phyloP scores from a whole-genome alignment of 2,113 vertebrate species.

The Amia ocellicauda region DNA sequence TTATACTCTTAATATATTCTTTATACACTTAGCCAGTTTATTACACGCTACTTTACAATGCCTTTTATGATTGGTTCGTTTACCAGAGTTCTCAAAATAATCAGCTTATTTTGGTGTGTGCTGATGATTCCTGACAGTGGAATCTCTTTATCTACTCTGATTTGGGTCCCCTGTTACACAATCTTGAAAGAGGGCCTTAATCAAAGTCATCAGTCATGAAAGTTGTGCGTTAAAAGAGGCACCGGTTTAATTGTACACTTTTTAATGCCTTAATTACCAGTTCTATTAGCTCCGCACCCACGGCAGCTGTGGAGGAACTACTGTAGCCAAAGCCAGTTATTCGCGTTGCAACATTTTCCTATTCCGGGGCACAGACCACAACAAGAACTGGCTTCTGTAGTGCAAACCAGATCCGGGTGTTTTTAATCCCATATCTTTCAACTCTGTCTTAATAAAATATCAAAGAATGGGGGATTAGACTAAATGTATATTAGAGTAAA shows the following conservation, averaged over 20 bases:
- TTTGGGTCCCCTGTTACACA: background rate
- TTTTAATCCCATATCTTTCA: conserved; percentile 18
- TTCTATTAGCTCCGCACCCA: background rate
- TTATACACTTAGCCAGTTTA: conserved; percentile 46
- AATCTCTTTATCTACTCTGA: background rate
- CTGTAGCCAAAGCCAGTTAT: background rate
- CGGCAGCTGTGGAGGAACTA: background rate
- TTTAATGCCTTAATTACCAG: background rate
- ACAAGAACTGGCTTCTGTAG: conserved; percentile 7
- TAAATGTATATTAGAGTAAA: conserved; percentile 25
- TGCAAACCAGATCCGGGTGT: conserved; percentile 9
- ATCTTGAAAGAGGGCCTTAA: background rate
- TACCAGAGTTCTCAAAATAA: conserved; percentile 49
- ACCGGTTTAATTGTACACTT: background rate
- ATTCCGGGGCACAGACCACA: conserved; percentile 5
- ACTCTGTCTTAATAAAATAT: conserved; percentile 19
- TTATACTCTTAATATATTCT: conserved; percentile 41
- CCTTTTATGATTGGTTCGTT: conserved; percentile 40
- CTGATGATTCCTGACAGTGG: background rate
- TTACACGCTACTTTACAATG: conserved; percentile 41
- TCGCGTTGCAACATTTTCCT: background rate
- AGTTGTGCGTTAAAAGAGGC: background rate
- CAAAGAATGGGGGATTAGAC: conserved; percentile 19
- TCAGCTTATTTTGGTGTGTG: conserved; percentile 42
- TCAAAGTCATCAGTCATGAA: background rate